A percentile compares a stretch with the other conserved stretches of the same genome.
phyloP scores from a whole-genome alignment of 30 jellyfish, hydroid and myxozoan species.

The Aurelia aurita complex sp. Pacific region DNA sequence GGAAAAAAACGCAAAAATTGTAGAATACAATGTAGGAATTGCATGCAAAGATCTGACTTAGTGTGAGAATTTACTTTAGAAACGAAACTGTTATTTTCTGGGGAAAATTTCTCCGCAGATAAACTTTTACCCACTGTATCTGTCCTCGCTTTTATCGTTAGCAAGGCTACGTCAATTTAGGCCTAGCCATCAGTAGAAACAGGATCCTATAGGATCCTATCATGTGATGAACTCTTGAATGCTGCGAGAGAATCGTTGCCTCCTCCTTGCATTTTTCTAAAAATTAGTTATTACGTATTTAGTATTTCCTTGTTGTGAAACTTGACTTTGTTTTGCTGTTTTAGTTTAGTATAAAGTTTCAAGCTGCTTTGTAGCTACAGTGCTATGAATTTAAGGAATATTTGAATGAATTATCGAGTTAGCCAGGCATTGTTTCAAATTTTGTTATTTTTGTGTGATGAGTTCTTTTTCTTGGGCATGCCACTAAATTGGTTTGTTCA shows the following conservation, averaged over 20 bases:
- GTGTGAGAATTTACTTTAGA: too few relatives aligned
- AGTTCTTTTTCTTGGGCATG: too few relatives aligned
- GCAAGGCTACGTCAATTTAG: too few relatives aligned
- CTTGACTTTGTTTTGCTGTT: slow-evolving; percentile 32
- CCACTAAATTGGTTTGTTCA: too few relatives aligned
- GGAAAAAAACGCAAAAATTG: too few relatives aligned
- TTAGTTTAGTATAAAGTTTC: background rate
- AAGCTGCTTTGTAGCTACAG: slow-evolving; percentile 11
- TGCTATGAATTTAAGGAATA: slow-evolving; percentile 51
- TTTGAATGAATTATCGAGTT: slow-evolving; percentile 50
- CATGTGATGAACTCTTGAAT: background rate
- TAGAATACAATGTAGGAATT: too few relatives aligned
- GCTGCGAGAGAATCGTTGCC: background rate
- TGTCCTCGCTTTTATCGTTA: too few relatives aligned
- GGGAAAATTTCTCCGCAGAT: too few relatives aligned
- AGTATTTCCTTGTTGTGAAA: background rate
- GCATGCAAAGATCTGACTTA: too few relatives aligned
- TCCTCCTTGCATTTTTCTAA: background rate
- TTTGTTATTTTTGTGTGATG: background rate
- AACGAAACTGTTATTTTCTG: too few relatives aligned
- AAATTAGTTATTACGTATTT: background rate
- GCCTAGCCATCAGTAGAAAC: background rate
- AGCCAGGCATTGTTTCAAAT: slow-evolving; percentile 22
- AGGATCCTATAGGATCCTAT: background rate
- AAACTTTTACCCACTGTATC: too few relatives aligned